Conservation (phyloP, 2,797 vertebrate species). For the Choloepus didactylus region DNA sequence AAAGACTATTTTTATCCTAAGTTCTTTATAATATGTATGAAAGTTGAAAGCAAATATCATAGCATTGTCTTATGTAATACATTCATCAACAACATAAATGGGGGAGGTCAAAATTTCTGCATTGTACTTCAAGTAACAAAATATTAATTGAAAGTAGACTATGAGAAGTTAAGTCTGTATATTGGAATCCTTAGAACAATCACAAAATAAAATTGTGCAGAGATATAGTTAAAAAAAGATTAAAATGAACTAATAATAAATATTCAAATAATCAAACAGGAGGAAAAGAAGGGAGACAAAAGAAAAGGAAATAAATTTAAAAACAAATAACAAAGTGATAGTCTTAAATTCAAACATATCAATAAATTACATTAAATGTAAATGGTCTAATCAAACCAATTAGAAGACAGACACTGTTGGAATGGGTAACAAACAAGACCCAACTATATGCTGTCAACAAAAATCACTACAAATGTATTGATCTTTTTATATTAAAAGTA, state of each 20-base stretch:
- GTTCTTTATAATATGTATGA: not conserved
- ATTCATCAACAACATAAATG: not conserved
- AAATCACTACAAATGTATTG: not conserved
- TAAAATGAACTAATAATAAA: not conserved
- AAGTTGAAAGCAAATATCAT: not conserved
- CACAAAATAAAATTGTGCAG: not conserved
- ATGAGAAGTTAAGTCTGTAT: not conserved
- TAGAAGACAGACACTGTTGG: not conserved
- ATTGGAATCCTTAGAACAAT: not conserved
- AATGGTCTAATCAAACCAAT: not conserved
- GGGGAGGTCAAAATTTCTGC: not conserved
- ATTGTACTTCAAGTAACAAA: not conserved
- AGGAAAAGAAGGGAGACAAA: not conserved
- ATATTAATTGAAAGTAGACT: not conserved
- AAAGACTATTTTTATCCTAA: conserved; percentile 35
- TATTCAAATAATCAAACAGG: not conserved
- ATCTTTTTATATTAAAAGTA: not conserved
- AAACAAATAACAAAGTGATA: not conserved
- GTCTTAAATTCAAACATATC: not conserved
- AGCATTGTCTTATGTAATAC: not conserved
- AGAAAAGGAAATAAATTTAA: not conserved
- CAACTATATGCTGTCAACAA: not conserved
- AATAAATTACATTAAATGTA: not conserved
- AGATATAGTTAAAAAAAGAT: not conserved
- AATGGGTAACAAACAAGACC: not conserved